Evolutionary conservation across 2,797 vertebrate genomes (phyloP), one percentile per base, ranked within the genome.

Genomic region (Syngnathus acus): DNA sequence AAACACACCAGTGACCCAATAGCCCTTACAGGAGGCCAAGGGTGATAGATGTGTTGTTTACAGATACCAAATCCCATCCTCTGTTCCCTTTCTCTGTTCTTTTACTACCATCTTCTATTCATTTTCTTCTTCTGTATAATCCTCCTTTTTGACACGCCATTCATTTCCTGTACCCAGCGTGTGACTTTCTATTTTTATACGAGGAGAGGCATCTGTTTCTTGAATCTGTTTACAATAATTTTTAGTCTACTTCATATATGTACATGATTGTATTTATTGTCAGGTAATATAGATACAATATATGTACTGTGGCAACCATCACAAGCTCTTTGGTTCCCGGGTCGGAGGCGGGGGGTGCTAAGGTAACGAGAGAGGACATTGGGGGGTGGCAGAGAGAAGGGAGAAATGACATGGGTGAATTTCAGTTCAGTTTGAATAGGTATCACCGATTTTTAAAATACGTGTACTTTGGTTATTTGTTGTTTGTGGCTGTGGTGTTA

Each of bases 11-110:
- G 83, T 89, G 87, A 90, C 87, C 88, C 83, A 77, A 76, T 88
- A 86, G 87, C 86, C 86, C 87, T 86, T 88, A 86, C 84, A 88
- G 86, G 77, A 87, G 88, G 83, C 83, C 85, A 81, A 76, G 77
- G 83, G 86, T 89, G 90, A 90, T 90, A 90, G 88, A 91, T 89
- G 85, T 87, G 87, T 88, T 87, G 89, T 91, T 91, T 91, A 86
- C 86, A 78, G 77, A 87, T 74, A 75, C 72, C 78, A 59, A 68
- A 79, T 68, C 75, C 72, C 80, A 82, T 83, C 86, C 75, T 81
- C 75, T 79, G 64, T 53, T 76, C 64, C 64, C 66, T 71, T 65
- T 71, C 71, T 80, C 75, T 75, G 8, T 69, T 67, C 42, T 69
- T 66, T 72, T 65, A 69, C 59, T 74, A 58, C 73, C 63, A 70